phyloP scores from a whole-genome alignment of 2,888 invertebrate genomes.

The Arrhopalites spinosus region DNA sequence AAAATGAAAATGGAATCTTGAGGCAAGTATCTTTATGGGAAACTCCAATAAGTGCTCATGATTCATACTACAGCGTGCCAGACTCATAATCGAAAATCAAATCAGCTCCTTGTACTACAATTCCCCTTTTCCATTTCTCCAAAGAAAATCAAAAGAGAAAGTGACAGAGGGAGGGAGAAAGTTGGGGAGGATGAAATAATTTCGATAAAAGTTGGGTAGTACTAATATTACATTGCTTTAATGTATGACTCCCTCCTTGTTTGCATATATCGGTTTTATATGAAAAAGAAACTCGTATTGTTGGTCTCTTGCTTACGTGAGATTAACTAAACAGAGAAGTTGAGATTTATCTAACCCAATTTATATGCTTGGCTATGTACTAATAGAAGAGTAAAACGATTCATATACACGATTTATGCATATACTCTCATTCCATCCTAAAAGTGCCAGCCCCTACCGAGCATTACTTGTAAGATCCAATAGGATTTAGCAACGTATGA shows the following conservation, averaged over 20 bases:
- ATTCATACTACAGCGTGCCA: too few species aligned
- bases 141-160: background rate
- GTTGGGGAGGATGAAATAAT: conserved; percentile 8
- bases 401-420: too few species aligned
- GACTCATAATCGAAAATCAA: conserved; percentile 13
- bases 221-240: background rate
- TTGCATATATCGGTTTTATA: background rate
- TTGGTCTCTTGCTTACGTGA: background rate
- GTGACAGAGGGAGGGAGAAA: too few species aligned
- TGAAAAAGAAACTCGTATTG: background rate
- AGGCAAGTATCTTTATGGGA: background rate
- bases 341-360: background rate
- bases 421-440: too few species aligned
- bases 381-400: background rate
- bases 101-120: background rate
- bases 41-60: too few species aligned
- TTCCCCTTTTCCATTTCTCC: conserved; percentile 4
- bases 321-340: too few species aligned
- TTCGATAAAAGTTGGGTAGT: background rate
- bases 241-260: background rate
- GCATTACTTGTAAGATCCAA: too few species aligned
- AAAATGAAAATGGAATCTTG: background rate
- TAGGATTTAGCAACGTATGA: too few species aligned
- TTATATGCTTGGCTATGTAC: background rate
- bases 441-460: too few species aligned